These are phyloP conservation scores for Eleginops maclovinus DNA, from an alignment of 2,113 vertebrate genomes.

Conservation along the genomic window DNA sequence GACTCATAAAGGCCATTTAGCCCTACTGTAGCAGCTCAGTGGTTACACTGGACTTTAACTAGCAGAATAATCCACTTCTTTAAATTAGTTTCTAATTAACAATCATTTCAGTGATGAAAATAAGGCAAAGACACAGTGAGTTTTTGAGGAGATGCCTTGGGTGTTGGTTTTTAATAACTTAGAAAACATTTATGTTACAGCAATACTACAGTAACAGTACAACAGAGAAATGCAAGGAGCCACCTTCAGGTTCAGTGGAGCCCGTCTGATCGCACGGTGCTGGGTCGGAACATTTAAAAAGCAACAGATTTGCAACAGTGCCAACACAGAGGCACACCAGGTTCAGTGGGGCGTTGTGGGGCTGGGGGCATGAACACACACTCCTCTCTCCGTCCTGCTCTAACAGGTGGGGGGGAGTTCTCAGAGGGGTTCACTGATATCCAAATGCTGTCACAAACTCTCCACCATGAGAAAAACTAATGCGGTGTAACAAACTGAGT, in stretches of 20 bases:
- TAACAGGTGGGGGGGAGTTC: neutral
- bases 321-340: constrained; percentile 6
- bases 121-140: neutral
- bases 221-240: constrained; percentile 74
- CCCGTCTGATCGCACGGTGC: constrained; percentile 49
- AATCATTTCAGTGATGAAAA: neutral
- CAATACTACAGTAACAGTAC: constrained; percentile 79
- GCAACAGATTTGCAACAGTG: constrained; percentile 17
- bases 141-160: constrained; percentile 71
- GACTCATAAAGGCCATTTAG: neutral
- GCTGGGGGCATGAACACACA: constrained; percentile 17
- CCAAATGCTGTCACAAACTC: neutral
- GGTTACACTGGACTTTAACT: neutral
- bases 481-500: neutral
- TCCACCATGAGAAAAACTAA: neutral
- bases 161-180: constrained; percentile 79
- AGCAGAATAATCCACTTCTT: neutral
- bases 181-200: constrained; percentile 83
- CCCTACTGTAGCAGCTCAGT: neutral
- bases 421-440: neutral
- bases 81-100: neutral
- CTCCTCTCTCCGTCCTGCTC: neutral
- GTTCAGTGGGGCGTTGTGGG: constrained; percentile 21
- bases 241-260: constrained; percentile 42
- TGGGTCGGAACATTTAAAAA: constrained; percentile 46